Evolutionary conservation across 2,113 vertebrate genomes (phyloP), one percentile per base, ranked within the genome.

Genomic region (Mystacornis crossleyi): DNA sequence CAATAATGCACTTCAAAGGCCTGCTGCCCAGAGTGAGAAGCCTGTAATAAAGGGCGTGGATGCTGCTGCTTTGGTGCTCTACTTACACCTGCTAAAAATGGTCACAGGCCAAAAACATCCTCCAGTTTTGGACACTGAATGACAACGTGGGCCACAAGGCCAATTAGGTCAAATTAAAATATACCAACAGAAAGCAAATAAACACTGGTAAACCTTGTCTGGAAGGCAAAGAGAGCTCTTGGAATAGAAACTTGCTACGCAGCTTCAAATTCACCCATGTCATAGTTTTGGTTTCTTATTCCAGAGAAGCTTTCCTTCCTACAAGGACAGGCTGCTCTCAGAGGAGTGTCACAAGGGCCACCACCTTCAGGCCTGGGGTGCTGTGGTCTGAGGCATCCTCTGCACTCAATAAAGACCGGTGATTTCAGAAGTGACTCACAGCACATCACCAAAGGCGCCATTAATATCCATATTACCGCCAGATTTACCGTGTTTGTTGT

Each of bases 91-190:
- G 60, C 45, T 90, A 69, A 81, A 92, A 94, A 81, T 12, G 83
- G 79, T 71, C 61, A 31, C 48, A 57, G 48, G 54, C 31, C 48
- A 57, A 86, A 93, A 89, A 14, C 34, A 78, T 12, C 31, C 31
- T 62, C 69, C 47, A 20, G 36, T 43, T 92, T 89, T 89, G 81
- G 77, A 60, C 38, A 48, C 67, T 58, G 40, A 67, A 62, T 23
- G 64, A 78, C 75, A 83, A n/a, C 34, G 83, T 19, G 11, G 54
- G n/a, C 74, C 61, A 48, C 3, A 8, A 61, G 42, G 71, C 58
- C 16, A 86, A 83, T 53, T 36, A 87, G 13, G 36, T 16, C 70
- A 81, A 87, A 89, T 72, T 78, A 83, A 94, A 77, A 88, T 70
- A 83, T n/a, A 81, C 43, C 55, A 42, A 51, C 33, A 62, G 51